phyloP scores from a whole-genome alignment of 1,140 invertebrate genomes.

The Samia ricini region DNA sequence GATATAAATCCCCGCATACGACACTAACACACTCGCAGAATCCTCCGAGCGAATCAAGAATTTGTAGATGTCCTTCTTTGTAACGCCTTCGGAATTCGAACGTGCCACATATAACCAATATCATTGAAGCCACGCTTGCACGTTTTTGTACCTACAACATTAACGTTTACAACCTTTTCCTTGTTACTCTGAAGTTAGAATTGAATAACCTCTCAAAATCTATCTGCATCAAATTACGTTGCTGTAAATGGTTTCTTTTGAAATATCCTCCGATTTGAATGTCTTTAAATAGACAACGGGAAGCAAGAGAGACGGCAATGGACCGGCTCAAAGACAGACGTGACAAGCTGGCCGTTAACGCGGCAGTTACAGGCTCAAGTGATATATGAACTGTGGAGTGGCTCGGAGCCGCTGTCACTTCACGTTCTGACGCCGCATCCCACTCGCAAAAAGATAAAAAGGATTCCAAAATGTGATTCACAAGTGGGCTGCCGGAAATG shows the following conservation, averaged over 20 bases:
- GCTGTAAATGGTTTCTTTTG: too few relatives aligned
- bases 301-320: constrained; percentile 42
- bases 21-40: constrained; percentile 43
- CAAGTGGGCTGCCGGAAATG: constrained; percentile 69
- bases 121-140: constrained; percentile 13
- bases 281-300: constrained; percentile 36
- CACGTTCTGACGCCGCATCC: constrained; percentile 48
- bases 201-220: too few relatives aligned
- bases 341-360: constrained; percentile 68
- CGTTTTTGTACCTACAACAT: constrained; percentile 11
- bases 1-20: constrained; percentile 50
- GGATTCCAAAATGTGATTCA: constrained; percentile 71
- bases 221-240: too few relatives aligned
- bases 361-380: constrained; percentile 63
- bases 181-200: not conserved
- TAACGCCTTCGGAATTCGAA: constrained; percentile 23
- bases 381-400: constrained; percentile 73
- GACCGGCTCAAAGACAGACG: constrained; percentile 55
- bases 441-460: constrained; percentile 68
- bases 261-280: too few relatives aligned
- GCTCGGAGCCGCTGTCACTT: constrained; percentile 68
- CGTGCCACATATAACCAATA: constrained; percentile 22
- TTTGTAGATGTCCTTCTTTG: constrained; percentile 32
- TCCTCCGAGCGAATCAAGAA: constrained; percentile 47
- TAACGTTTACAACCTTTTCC: not conserved